Evolutionary conservation across 2,113 vertebrate species (phyloP).

Genomic region (Chitala chitala): DNA sequence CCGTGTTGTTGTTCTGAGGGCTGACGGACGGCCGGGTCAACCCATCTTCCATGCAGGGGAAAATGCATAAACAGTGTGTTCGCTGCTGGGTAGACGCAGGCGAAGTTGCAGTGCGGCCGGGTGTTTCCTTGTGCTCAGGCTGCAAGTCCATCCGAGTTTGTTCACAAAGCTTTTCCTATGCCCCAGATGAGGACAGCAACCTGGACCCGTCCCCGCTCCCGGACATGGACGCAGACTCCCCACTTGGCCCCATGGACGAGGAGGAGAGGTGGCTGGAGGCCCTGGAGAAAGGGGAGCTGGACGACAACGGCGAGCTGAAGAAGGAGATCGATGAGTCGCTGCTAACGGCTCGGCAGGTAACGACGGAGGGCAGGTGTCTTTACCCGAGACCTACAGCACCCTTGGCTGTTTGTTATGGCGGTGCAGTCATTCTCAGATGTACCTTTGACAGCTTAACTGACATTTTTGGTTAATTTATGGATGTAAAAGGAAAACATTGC

Average conservation of each 20-base stretch:
- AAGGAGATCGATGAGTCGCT: slow-evolving; percentile 87
- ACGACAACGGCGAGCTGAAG: slow-evolving; percentile 92
- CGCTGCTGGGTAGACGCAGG: too few species aligned
- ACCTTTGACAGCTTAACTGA: too few species aligned
- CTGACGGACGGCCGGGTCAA: neutral
- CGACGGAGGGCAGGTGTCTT: neutral
- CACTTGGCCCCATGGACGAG: slow-evolving; percentile 74
- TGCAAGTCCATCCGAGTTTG: neutral
- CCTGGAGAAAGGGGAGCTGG: slow-evolving; percentile 87
- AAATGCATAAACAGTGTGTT: too few species aligned
- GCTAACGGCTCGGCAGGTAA: slow-evolving; percentile 85
- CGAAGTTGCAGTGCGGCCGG: neutral
- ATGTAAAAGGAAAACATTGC: too few species aligned
- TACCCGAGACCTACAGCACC: too few species aligned
- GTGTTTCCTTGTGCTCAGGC: too few species aligned
- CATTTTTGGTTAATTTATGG: too few species aligned
- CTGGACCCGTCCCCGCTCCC: slow-evolving; percentile 78
- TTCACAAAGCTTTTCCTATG: neutral
- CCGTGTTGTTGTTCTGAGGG: neutral
- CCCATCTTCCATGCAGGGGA: neutral
- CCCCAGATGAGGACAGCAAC: slow-evolving; percentile 90
- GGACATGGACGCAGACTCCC: slow-evolving; percentile 67
- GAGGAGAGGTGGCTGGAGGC: slow-evolving; percentile 92
- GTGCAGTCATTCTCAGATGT: too few species aligned
- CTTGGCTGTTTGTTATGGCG: too few species aligned